Evolutionary conservation across 2,888 invertebrate species (phyloP), one percentile per base, ranked within the genome.

Genomic region (Noctua fimbriata): DNA sequence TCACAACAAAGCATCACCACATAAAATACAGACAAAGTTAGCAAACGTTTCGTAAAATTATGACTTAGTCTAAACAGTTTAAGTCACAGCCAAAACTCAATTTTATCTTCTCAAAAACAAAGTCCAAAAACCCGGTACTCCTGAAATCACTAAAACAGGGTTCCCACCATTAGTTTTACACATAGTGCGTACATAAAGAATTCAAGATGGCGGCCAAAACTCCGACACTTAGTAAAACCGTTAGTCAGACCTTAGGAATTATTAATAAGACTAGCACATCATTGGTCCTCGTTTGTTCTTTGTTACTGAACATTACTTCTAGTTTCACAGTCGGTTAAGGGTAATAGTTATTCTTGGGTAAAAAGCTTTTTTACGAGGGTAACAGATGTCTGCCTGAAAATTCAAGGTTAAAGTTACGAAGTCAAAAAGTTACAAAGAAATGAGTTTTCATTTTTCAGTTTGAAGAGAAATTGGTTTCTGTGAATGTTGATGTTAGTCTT

Each of bases 221-320:
- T 70, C 63, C 28, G 52, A 73, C 78, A 81, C 86, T 86, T 84
- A 81, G 73, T 67, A 63, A 73, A 73, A 81, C 73, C 76, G 78
- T 86, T 83, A 83, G 70, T 65, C 71, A 63, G 81, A 78, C 85
- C 69, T 74, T 66, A 63, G 36, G 69, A 86, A 86, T 79, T 87
- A 87, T 77, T 87, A 77, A 84, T 86, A 87, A 79, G 72, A n/a
- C 58, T 76, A 73, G 52, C 66, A 73, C 81, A 84, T 78, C 76
- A 82, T 78, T 77, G 44, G 36, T n/a, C 73, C 32, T 67, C 73
- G 47, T 86, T 84, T 79, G 60, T 74, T 76, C 69, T 65, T 74
- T 60, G 69, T 66, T 77, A 52, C 24, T 65, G 12, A 70, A 65
- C 65, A 76, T 80, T 75, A 70, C 74, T 67, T 14, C 65, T 78